A percentile compares a stretch with the other conserved stretches of the same genome.
Evolutionary conservation across 1,140 invertebrate species (phyloP).

Genomic region (Microplitis demolitor): DNA sequence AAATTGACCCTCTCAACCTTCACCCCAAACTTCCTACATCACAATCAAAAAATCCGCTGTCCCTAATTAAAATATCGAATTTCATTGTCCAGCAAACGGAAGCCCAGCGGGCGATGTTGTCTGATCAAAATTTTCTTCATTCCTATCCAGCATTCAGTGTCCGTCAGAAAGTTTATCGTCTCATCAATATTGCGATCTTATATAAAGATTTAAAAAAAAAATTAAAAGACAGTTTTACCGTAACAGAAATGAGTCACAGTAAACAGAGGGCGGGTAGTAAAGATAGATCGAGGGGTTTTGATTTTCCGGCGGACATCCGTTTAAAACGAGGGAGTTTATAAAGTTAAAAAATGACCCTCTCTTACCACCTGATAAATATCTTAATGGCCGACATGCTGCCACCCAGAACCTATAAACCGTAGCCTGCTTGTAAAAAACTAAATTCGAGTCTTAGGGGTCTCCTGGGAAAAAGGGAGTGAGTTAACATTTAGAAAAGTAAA

Average conservation of each 20-base stretch:
- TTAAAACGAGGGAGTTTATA: constrained; percentile 10
- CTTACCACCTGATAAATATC: constrained; percentile 48
- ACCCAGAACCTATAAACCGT: not conserved
- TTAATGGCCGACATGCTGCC: constrained; percentile 36
- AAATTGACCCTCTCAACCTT: too few relatives aligned
- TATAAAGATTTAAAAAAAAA: too few relatives aligned
- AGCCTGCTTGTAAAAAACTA: constrained; percentile 45
- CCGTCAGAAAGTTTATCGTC: too few relatives aligned
- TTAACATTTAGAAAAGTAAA: constrained; percentile 18
- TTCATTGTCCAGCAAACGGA: constrained; percentile 52
- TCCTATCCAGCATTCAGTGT: too few relatives aligned
- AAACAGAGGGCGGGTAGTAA: too few relatives aligned
- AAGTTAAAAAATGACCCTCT: not conserved
- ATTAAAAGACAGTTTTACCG: too few relatives aligned
- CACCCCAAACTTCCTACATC: too few relatives aligned
- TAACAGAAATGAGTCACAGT: too few relatives aligned
- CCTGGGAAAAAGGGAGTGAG: constrained; percentile 34
- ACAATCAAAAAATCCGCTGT: too few relatives aligned
- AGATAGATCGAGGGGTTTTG: not conserved
- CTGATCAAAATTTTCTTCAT: constrained; percentile 22
- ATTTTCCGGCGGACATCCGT: constrained; percentile 18
- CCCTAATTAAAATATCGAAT: constrained; percentile 63
- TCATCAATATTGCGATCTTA: too few relatives aligned
- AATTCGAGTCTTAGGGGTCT: too few relatives aligned
- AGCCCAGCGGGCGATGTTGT: constrained; percentile 43